Evolutionary conservation across 2,113 vertebrate genomes (phyloP).

Genomic region (Rhabdornis inornatus): DNA sequence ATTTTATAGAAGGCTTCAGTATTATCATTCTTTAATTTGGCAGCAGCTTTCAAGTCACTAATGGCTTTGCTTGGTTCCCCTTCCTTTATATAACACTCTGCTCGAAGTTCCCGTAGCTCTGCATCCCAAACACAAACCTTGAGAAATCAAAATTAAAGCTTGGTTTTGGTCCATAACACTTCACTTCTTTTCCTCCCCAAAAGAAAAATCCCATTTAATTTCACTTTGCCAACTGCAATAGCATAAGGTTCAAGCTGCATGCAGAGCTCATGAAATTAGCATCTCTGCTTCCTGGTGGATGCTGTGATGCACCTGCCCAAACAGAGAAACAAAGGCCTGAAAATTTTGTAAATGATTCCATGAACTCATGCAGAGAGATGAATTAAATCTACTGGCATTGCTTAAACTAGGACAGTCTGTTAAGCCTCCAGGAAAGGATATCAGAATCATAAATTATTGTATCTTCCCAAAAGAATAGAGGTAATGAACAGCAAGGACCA

Average conservation of each 20-base stretch:
- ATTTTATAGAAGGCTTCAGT: constrained; percentile 95
- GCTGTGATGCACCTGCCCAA: constrained; percentile 59
- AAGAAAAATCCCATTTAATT: background rate
- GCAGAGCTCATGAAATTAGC: constrained; percentile 28
- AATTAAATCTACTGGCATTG: constrained; percentile 24
- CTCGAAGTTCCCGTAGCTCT: constrained; percentile 88
- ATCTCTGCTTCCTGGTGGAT: constrained; percentile 40
- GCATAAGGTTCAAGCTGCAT: constrained; percentile 23
- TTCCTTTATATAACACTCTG: constrained; percentile 91
- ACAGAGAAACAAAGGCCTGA: constrained; percentile 22
- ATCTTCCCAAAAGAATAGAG: background rate
- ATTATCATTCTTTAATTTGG: constrained; percentile 95
- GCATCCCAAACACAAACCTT: constrained; percentile 96
- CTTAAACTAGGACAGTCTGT: constrained; percentile 17
- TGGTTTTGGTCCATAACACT: constrained; percentile 17
- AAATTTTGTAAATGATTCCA: constrained; percentile 20
- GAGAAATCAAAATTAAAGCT: constrained; percentile 69
- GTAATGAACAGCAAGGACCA: constrained; percentile 6
- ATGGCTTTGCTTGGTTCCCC: constrained; percentile 92
- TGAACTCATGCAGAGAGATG: constrained; percentile 18
- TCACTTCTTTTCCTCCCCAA: background rate
- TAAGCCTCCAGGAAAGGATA: constrained; percentile 29
- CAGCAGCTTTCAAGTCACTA: constrained; percentile 91
- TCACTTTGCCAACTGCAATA: constrained; percentile 37
- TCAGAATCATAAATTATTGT: background rate